Evolutionary conservation across 2,888 invertebrate species (phyloP), one percentile per base, ranked within the genome.

Genomic region (Drosophila atripex): DNA sequence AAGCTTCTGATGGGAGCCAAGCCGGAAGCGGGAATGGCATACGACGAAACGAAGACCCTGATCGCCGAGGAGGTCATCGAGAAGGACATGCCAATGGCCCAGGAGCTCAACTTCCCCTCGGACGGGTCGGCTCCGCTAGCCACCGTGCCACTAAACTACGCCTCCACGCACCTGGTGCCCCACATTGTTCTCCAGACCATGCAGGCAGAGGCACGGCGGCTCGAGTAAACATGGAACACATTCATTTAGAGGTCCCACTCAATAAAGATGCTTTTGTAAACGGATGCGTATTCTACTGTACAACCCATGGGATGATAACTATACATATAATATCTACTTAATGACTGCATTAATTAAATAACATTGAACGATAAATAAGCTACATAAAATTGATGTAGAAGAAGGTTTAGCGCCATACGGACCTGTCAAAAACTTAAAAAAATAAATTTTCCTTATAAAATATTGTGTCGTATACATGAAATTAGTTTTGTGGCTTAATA

Each of bases 21-120:
- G 59, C 90, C 90, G 0, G 90, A 90, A 61, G 90, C 90, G 1
- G 90, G 90, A 4, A 82, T 90, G 69, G 90, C 89, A 52, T 90
- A 90, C 46, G 83, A 86, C 38, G 89, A 90, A 63, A 90, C 89
- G 0, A 87, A 90, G 61, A 90, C 89, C 1, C 60, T 90, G 21
- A 79, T 90, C 43, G 89, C 89, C 3, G 84, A 87, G 59, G 90
- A 90, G 21, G 89, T 90, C 1, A 83, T 90, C 25, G 90, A 90
- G 49, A 77, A 86, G 30, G 90, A 90, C 59, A 72, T 82, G 64
- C 89, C 90, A 0, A 89, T 89, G 89, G 88, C 88, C 7, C 89
- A 88, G 64, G 88, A 89, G 45, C 63, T 89, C 1, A 89, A 89
- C 45, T 88, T 87, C 73, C 88, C 89, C 43, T 89, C 88, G 35